Percentiles rank a stretch among this genome's conserved stretches.
These are phyloP conservation scores for Scytalopus superciliaris DNA, from an alignment of 2,113 vertebrate genomes.

Conservation along the genomic window DNA sequence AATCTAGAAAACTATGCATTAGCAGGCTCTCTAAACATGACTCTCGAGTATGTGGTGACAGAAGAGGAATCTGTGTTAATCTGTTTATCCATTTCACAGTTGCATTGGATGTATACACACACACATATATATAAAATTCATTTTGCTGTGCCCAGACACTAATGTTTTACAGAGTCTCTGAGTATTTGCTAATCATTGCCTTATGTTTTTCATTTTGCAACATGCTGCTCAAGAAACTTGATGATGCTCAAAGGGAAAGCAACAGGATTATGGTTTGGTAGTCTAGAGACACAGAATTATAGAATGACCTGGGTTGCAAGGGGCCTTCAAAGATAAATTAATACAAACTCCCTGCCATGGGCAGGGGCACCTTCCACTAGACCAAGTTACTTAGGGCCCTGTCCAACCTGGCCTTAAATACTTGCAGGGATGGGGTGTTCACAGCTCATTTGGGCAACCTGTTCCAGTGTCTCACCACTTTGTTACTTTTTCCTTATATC, in stretches of 20 bases:
- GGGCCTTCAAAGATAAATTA: not conserved
- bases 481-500: not conserved
- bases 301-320: not conserved
- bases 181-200: not conserved
- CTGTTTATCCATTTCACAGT: too few relatives aligned
- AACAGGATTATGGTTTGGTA: not conserved
- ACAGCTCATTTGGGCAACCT: not conserved
- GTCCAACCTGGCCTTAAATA: not conserved
- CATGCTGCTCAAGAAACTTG: not conserved
- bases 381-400: not conserved
- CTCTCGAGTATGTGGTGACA: too few relatives aligned
- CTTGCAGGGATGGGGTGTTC: not conserved
- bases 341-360: fast-evolving
- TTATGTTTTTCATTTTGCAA: not conserved
- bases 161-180: not conserved
- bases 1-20: too few relatives aligned
- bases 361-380: not conserved
- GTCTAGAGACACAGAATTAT: not conserved
- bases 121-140: not conserved
- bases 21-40: too few relatives aligned
- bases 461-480: not conserved
- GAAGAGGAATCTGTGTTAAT: too few relatives aligned
- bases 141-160: not conserved
- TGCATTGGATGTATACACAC: not conserved
- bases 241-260: not conserved